phyloP scores from a whole-genome alignment of 2,113 vertebrate species.

The Podocnemis expansa region DNA sequence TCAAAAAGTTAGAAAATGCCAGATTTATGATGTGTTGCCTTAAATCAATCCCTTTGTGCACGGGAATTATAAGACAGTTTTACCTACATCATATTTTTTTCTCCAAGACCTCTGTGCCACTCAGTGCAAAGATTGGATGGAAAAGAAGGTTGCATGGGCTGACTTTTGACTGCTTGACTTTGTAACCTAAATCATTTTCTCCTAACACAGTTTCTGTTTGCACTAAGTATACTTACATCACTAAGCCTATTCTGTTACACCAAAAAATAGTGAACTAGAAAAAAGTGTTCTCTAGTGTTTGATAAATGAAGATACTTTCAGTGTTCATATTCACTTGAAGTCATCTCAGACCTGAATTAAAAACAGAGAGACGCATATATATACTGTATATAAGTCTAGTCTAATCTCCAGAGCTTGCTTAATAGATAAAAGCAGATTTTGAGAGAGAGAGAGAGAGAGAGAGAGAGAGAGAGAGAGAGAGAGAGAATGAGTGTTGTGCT shows the following conservation, averaged over 20 bases:
- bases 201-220: not conserved
- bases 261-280: not conserved
- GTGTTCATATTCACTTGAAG: not conserved
- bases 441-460: not conserved
- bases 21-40: not conserved
- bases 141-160: not conserved
- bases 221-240: not conserved
- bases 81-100: not conserved
- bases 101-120: not conserved
- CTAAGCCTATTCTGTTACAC: not conserved
- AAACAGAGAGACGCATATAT: not conserved
- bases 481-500: not conserved
- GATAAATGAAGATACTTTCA: not conserved
- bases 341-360: not conserved
- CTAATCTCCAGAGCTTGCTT: slow-evolving; percentile 1
- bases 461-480: too few species aligned
- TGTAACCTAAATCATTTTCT: not conserved
- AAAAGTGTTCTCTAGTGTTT: not conserved
- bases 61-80: not conserved
- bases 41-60: not conserved
- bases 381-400: not conserved
- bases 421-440: slow-evolving; percentile 16
- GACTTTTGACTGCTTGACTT: not conserved
- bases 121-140: not conserved
- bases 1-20: not conserved